A percentile compares a stretch with the other conserved stretches of the same genome.
Conservation (phyloP, 2,113 vertebrate genomes). For the Malaclemys terrapin region DNA sequence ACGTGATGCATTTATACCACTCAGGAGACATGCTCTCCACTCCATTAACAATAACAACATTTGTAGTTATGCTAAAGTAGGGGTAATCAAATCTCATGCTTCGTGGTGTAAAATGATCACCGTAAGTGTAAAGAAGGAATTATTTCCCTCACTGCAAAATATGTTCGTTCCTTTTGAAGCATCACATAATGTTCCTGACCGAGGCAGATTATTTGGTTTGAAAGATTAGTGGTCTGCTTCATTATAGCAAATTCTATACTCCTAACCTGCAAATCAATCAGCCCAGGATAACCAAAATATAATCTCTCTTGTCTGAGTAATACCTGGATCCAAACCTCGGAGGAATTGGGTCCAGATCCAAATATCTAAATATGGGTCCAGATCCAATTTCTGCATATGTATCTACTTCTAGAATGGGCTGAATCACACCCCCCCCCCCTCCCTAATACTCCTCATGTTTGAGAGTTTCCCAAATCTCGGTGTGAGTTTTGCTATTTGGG, state of each 20-base stretch:
- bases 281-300: slow-evolving; percentile 22
- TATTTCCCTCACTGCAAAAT: slow-evolving; percentile 29
- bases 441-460: background rate
- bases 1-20: slow-evolving; percentile 19
- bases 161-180: slow-evolving; percentile 61
- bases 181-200: slow-evolving; percentile 8
- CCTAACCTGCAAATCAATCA: slow-evolving; percentile 41
- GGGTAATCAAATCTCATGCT: slow-evolving; percentile 65
- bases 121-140: slow-evolving; percentile 60
- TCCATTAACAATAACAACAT: slow-evolving; percentile 62
- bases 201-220: background rate
- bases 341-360: background rate
- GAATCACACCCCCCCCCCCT: background rate
- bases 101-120: slow-evolving; percentile 55
- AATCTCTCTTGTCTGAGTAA: slow-evolving; percentile 31
- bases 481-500: background rate
- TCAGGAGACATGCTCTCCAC: background rate
- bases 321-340: slow-evolving; percentile 35
- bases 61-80: slow-evolving; percentile 49
- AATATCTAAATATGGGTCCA: background rate
- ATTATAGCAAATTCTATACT: slow-evolving; percentile 37
- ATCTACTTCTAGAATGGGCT: background rate
- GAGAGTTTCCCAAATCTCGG: background rate
- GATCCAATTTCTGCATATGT: background rate
- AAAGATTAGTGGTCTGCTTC: slow-evolving; percentile 33